Evolutionary conservation across 2,797 vertebrate species (phyloP).

Genomic region (Phoeniculus purpureus): DNA sequence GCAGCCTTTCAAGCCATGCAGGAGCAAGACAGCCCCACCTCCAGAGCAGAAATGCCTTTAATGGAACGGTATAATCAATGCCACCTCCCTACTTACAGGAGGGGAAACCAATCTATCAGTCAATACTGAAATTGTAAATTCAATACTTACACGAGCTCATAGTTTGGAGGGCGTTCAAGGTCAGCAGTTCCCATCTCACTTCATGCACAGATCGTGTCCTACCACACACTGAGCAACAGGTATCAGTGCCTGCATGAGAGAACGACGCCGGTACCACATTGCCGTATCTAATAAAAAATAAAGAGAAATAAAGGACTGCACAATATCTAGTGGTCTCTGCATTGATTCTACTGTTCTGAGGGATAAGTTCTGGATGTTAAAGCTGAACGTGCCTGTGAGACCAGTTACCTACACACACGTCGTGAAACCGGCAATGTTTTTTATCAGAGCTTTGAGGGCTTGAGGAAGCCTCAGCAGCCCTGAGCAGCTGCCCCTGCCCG

Average conservation of each 20-base stretch:
- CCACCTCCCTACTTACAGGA: background rate
- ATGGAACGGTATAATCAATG: background rate
- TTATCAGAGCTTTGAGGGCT: background rate
- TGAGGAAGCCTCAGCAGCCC: no score
- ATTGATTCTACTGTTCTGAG: background rate
- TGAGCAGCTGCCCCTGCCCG: background rate
- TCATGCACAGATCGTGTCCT: background rate
- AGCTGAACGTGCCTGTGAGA: background rate
- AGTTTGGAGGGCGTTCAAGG: background rate
- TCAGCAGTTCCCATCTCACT: background rate
- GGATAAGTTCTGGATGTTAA: background rate
- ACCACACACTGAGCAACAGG: background rate
- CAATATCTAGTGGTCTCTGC: background rate
- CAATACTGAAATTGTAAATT: background rate
- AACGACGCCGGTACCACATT: background rate
- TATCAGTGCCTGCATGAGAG: background rate
- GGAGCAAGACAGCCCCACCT: background rate
- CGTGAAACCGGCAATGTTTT: background rate
- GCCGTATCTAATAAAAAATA: background rate
- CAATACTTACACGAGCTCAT: background rate
- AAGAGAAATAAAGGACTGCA: background rate
- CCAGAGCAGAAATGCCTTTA: background rate
- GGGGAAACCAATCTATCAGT: background rate
- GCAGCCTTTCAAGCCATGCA: background rate
- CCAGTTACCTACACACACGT: background rate